These are phyloP conservation scores for Lamellibrachia satsuma DNA, from an alignment of 2,888 invertebrate species.

Conservation along the genomic window DNA sequence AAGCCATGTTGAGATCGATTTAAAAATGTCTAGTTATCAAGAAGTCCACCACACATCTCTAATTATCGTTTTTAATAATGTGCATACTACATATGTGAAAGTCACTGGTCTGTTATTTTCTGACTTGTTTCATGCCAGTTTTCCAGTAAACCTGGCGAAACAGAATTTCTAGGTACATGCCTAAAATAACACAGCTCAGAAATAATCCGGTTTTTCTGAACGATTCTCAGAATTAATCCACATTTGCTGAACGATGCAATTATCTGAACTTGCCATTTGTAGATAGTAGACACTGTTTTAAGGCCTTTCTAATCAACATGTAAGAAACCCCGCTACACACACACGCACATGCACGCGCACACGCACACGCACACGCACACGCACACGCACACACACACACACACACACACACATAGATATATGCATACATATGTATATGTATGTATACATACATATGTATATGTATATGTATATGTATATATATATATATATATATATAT, in stretches of 20 bases:
- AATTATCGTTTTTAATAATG: neutral
- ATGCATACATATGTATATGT: too few relatives aligned
- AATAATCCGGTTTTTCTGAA: neutral
- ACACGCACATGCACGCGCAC: neutral
- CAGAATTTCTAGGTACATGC: too few relatives aligned
- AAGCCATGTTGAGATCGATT: neutral
- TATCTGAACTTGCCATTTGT: neutral
- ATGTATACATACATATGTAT: too few relatives aligned
- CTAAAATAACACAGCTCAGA: neutral
- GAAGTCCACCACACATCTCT: neutral
- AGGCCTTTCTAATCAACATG: too few relatives aligned
- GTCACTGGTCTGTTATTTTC: neutral
- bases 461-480: too few relatives aligned
- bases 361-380: too few relatives aligned
- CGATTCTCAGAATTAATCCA: neutral
- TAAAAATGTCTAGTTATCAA: neutral
- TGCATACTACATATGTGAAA: neutral
- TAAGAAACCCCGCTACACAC: too few relatives aligned
- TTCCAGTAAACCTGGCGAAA: too few relatives aligned
- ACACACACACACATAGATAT: too few relatives aligned
- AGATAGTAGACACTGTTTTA: neutral
- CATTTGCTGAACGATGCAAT: neutral
- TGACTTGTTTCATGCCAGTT: neutral
- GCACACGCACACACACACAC: too few relatives aligned
- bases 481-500: too few relatives aligned